phyloP scores from a whole-genome alignment of 2,113 vertebrate species.

The Pelodiscus sinensis region DNA sequence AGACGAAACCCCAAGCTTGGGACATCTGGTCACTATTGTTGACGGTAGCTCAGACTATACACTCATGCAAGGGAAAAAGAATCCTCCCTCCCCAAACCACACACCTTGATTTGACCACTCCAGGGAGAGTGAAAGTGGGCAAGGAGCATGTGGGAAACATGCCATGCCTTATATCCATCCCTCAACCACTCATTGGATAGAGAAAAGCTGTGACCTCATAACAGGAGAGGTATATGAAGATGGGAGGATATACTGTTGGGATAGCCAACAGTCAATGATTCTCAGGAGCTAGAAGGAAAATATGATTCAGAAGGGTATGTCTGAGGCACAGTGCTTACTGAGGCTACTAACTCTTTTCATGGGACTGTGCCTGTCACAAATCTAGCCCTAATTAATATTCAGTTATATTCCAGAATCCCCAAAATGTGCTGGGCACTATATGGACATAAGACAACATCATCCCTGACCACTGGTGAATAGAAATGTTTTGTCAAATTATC shows the following conservation, averaged over 20 bases:
- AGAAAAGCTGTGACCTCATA: neutral
- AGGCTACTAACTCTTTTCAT: neutral
- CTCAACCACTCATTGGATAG: neutral
- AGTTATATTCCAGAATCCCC: neutral
- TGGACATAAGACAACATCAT: neutral
- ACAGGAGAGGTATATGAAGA: neutral
- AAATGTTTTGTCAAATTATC: neutral
- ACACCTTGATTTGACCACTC: accelerated
- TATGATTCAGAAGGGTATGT: accelerated
- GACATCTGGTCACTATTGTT: neutral
- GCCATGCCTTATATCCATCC: neutral
- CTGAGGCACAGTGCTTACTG: neutral
- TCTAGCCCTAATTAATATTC: neutral
- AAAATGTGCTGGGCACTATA: neutral
- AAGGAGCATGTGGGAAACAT: neutral
- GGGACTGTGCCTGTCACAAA: neutral
- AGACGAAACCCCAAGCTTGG: too few species aligned
- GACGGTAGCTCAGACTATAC: neutral
- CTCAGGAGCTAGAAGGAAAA: neutral
- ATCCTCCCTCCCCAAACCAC: neutral
- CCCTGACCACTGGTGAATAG: neutral
- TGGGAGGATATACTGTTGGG: neutral
- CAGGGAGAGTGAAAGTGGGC: neutral
- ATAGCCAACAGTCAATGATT: too few species aligned
- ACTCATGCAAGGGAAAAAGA: neutral